phyloP scores from a whole-genome alignment of 2,888 invertebrate genomes.

The Prenolepis imparis region DNA sequence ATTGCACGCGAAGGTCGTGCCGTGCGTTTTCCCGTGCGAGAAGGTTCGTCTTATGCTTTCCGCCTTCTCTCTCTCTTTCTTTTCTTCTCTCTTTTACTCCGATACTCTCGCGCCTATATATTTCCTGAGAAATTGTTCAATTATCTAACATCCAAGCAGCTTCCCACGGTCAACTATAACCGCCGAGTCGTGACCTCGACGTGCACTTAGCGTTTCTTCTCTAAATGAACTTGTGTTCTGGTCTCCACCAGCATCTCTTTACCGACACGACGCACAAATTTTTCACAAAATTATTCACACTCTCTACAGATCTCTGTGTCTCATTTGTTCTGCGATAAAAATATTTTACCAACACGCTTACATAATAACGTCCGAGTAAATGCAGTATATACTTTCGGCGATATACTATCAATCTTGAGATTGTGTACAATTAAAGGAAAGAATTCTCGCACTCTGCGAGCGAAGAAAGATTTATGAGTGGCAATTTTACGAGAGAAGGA shows the following conservation, averaged over 20 bases:
- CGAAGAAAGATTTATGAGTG: not conserved
- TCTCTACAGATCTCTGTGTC: not conserved
- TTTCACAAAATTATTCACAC: slow-evolving; percentile 20
- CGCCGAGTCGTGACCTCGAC: slow-evolving; percentile 54
- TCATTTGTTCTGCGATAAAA: not conserved
- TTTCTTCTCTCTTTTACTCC: slow-evolving; percentile 27
- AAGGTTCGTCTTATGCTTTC: slow-evolving; percentile 10
- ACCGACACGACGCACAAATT: not conserved
- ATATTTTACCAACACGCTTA: not conserved
- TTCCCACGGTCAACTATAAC: slow-evolving; percentile 71
- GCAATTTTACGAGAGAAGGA: not conserved
- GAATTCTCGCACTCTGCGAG: not conserved
- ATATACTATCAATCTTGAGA: not conserved
- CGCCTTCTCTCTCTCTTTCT: not conserved
- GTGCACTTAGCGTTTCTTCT: slow-evolving; percentile 63
- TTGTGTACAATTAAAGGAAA: not conserved
- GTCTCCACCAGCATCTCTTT: slow-evolving; percentile 6
- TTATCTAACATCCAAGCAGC: slow-evolving; percentile 70
- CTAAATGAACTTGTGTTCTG: slow-evolving; percentile 71
- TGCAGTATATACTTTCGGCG: not conserved
- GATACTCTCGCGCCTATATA: slow-evolving; percentile 42
- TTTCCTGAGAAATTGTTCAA: slow-evolving; percentile 76
- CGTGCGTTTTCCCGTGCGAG: not conserved
- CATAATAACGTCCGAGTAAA: not conserved
- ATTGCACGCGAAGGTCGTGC: slow-evolving; percentile 55